Evolutionary conservation across 1,140 invertebrate genomes (phyloP).

Genomic region (Drosophila pandora): DNA sequence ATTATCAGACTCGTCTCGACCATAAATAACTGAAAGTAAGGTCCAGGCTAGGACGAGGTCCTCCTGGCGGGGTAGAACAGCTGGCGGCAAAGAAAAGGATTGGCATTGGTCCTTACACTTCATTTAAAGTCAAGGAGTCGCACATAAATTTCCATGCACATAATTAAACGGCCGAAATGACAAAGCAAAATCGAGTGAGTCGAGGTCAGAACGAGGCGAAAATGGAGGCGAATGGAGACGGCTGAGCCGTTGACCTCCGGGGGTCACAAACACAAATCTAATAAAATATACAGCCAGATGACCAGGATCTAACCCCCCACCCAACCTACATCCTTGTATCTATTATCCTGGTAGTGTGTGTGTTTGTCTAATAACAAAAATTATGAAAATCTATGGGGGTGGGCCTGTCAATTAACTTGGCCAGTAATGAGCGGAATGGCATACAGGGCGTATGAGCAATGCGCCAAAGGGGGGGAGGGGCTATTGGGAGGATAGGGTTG

Average conservation of each 20-base stretch:
- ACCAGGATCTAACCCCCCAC: conserved; percentile 9
- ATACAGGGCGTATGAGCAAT: conserved; percentile 58
- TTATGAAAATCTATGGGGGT: conserved; percentile 74
- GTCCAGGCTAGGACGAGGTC: conserved; percentile 11
- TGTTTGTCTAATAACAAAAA: conserved; percentile 65
- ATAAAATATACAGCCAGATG: conserved; percentile 74
- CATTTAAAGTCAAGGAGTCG: conserved; percentile 81
- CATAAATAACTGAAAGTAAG: conserved; percentile 62
- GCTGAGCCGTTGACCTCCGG: not conserved
- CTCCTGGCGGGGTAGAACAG: conserved; percentile 48
- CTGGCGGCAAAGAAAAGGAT: conserved; percentile 67
- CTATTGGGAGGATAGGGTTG: not conserved
- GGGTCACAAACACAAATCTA: conserved; percentile 50
- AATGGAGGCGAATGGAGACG: not conserved
- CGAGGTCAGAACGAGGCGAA: conserved; percentile 60
- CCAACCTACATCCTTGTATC: no score
- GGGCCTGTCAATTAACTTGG: conserved; percentile 63
- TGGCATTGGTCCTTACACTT: conserved; percentile 73
- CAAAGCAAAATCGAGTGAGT: conserved; percentile 77
- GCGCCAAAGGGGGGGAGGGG: conserved; percentile 10
- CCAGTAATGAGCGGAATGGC: conserved; percentile 30
- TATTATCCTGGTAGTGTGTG: conserved; percentile 7
- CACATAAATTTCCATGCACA: conserved; percentile 82
- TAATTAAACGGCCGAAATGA: conserved; percentile 79
- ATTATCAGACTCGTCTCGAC: conserved; percentile 68